These are phyloP conservation scores for Leptestheria dahalacensis DNA, from an alignment of 1,140 invertebrate species.

Conservation along the genomic window DNA sequence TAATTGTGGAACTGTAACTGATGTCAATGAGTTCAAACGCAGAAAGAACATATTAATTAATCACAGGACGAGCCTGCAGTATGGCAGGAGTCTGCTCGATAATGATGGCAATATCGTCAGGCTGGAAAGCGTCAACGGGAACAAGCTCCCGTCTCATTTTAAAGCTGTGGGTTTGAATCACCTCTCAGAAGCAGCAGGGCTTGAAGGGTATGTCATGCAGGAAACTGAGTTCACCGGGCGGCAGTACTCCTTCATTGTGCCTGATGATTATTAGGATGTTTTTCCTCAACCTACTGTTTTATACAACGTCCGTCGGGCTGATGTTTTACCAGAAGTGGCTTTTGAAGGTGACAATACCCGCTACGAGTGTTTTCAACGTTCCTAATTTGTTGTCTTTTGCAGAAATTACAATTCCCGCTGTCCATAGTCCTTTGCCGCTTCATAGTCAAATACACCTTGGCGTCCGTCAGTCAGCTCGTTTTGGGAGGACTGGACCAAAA, in stretches of 20 bases:
- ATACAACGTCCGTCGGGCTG: constrained; percentile 77
- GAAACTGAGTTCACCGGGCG: too few relatives aligned
- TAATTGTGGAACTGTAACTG: background rate
- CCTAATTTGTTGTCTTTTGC: constrained; percentile 21
- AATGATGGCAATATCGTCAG: background rate
- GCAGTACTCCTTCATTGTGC: too few relatives aligned
- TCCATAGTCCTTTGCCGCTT: constrained; percentile 69
- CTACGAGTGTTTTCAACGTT: background rate
- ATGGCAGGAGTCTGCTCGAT: background rate
- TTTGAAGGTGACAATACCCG: constrained; percentile 57
- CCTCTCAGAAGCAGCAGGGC: background rate
- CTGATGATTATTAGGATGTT: constrained; percentile 28
- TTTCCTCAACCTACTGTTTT: constrained; percentile 59
- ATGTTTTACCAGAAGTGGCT: constrained; percentile 94
- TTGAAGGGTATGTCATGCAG: background rate
- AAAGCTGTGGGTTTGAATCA: background rate
- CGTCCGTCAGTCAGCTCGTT: constrained; percentile 44
- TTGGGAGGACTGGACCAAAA: constrained; percentile 42
- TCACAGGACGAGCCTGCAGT: background rate
- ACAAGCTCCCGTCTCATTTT: background rate
- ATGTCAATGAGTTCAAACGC: background rate
- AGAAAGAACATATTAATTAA: background rate
- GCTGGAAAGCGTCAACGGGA: background rate
- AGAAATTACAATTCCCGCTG: constrained; percentile 68
- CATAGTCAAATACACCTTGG: constrained; percentile 64